phyloP scores from a whole-genome alignment of 1,140 invertebrate species.

The Nymphalis io region DNA sequence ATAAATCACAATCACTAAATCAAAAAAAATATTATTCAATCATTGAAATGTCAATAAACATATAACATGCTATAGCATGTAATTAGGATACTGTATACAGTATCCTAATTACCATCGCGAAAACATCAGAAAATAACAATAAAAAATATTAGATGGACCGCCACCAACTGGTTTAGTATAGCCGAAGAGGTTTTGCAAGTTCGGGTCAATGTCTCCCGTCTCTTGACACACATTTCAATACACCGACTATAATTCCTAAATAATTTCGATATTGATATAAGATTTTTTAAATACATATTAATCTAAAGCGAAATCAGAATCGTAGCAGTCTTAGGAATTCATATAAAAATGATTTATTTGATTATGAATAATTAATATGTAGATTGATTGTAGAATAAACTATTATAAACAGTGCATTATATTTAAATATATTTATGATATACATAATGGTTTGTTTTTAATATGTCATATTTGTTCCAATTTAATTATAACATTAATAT shows the following conservation, averaged over 20 bases:
- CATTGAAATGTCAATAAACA: constrained; percentile 1
- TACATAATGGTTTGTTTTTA: too few relatives aligned
- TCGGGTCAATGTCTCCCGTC: constrained; percentile 27
- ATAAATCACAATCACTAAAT: too few relatives aligned
- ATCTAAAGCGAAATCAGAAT: background rate
- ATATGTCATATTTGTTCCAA: too few relatives aligned
- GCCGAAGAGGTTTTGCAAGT: constrained; percentile 24
- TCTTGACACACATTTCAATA: constrained; percentile 29
- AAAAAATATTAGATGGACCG: constrained; percentile 9
- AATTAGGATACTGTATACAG: too few relatives aligned
- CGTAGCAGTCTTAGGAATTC: background rate
- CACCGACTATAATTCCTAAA: constrained; percentile 13
- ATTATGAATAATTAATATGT: too few relatives aligned
- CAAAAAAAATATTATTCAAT: background rate
- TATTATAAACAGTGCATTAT: too few relatives aligned
- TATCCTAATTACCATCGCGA: constrained; percentile 6
- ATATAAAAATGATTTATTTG: too few relatives aligned
- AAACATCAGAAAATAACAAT: constrained; percentile 15
- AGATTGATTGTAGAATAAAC: too few relatives aligned
- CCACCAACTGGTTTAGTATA: constrained; percentile 16
- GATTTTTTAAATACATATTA: background rate
- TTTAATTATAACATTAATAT: too few relatives aligned
- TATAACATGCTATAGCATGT: constrained; percentile 1
- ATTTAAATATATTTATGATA: too few relatives aligned
- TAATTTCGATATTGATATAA: constrained; percentile 6